Evolutionary conservation across 2,113 vertebrate genomes (phyloP), one percentile per base, ranked within the genome.

Genomic region (Chaenocephalus aceratus): DNA sequence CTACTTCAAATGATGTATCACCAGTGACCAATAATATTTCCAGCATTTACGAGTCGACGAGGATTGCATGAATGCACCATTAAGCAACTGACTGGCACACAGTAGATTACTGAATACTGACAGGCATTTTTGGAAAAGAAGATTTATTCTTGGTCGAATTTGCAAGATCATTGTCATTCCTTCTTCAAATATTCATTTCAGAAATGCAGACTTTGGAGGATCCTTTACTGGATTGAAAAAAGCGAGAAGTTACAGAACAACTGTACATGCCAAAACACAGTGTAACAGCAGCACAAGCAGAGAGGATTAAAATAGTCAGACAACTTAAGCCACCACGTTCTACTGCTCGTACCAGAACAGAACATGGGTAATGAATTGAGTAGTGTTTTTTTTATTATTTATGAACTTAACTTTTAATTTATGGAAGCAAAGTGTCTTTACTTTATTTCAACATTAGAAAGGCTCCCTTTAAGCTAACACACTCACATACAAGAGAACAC

Each of bases 1-100:
- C 48, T 45, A 73, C 0, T 60, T 80, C 48, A 54, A 54, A 13
- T 74, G 70, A 74, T 73, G 62, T 3, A 80, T 80, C 62, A 60
- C 61, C 11, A n/a, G 6, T 30, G 46, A 60, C 23, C 49, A 70
- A 16, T 45, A 10, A 57, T 57, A 51, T 59, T 77, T 52, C 57
- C 10, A 30, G 18, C 63, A 9, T 56, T 23, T 23, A 16, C 1
- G 1, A 57, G 73, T 48, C 16, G 5, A 46, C n/a, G 2, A 54
- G 49, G 36, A 59, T 59, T 2, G 4, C 45, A 9, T 51, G 69
- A 46, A n/a, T 0, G n/a, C 49, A 54, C 6, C 54, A 58, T 58
- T 48, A 15, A 54, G 5, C 41, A 58, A 48, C 44, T 71, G 41
- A 51, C 30, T 5, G 16, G 34, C 9, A 2, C 30, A 44, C 45